Evolutionary conservation across 2,888 invertebrate species (phyloP).

Genomic region (Pharmacophagus antenor): DNA sequence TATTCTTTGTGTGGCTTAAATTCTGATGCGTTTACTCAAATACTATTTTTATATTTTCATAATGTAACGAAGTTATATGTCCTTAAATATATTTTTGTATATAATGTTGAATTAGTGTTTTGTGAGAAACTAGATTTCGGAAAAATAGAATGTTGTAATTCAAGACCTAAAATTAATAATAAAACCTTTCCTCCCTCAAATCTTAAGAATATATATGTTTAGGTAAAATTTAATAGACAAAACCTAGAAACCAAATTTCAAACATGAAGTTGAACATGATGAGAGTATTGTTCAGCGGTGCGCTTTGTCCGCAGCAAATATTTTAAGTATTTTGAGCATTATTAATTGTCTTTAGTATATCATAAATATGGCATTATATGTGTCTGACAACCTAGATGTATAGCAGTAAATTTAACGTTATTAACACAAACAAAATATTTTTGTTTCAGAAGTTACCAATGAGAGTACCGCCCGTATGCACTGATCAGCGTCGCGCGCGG

Average conservation of each 20-base stretch:
- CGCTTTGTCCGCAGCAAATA: background rate
- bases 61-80: background rate
- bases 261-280: conserved; percentile 10
- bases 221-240: conserved; percentile 13
- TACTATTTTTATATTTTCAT: conserved; percentile 18
- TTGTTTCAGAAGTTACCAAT: conserved; percentile 68
- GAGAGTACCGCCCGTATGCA: conserved; percentile 46
- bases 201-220: conserved; percentile 18
- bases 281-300: conserved; percentile 8
- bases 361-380: too few relatives aligned
- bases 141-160: background rate
- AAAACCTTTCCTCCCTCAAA: conserved; percentile 2
- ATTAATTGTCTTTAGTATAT: conserved; percentile 2
- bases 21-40: conserved; percentile 17
- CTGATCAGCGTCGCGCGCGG: conserved; percentile 52
- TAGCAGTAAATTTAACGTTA: background rate
- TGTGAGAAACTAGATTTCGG: too few relatives aligned
- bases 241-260: conserved; percentile 17
- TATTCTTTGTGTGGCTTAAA: conserved; percentile 22
- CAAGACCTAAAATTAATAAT: conserved; percentile 14
- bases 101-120: background rate
- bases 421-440: conserved; percentile 19
- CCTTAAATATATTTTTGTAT: background rate
- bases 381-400: background rate
- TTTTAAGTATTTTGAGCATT: conserved; percentile 7